Base-by-base conservation (phyloP, 2,888 invertebrate species). In the Drosophila nr. medialis region DNA sequence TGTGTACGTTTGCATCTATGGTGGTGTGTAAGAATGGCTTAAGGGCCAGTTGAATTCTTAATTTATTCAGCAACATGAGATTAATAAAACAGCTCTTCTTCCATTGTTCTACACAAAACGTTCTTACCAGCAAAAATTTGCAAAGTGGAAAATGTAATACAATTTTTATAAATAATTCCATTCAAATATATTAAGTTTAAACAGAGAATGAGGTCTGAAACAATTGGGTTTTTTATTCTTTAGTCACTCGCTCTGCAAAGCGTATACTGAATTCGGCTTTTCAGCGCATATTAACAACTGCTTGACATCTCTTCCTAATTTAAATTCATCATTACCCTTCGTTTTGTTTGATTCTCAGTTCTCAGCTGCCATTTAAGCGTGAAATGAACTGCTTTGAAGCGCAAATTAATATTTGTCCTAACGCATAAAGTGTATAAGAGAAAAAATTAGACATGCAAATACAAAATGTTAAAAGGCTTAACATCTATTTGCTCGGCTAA, bases 371-470 rank as follows among this genome's bases (percentile, higher is more conserved):
- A 80, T 84, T 89, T 80, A 63, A 86, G 86, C 86, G 87, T 89
- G 77, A 89, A 89, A 86, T 89, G 80, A 89, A 87, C 80, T 81
- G 76, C 71, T 86, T 61, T 74, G 27, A 73, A 70, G 70, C 72
- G 60, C 54, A 77, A 80, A 72, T 83, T 79, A 86, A 83, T 88
- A 87, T 80, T 83, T 88, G 60, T 40, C 51, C 50, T 50, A 51
- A 62, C 53, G 29, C 58, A 42, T 10, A 75, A 64, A 55, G 15
- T 8, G 32, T 6, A 30, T 50, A 21, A 38, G 8, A 38, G 15
- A 55, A 32, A 60, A 58, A 63, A 72, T 58, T 11, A 4, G 36
- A 21, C 40, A 21, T 55, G 38, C 24, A 50, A 56, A 64, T 64
- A 36, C 60, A 60, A 56, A 63, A 61, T 48, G n/a, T 50, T 65